Conservation (phyloP, 2,113 vertebrate species). For the Chaetops frenatus region DNA sequence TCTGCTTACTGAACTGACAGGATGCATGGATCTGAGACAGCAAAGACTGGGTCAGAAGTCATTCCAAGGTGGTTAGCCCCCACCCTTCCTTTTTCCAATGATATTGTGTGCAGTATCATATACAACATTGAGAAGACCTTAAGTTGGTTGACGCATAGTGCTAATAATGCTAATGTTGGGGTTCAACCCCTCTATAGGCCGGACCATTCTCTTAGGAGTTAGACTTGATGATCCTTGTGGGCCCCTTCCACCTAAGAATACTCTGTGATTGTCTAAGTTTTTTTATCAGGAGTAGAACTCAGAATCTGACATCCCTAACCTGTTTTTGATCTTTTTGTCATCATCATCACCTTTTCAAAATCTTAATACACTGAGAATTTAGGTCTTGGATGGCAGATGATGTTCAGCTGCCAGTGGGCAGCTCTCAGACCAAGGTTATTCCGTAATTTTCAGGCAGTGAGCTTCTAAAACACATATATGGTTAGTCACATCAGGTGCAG, state of each 20-base stretch:
- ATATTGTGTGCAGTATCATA: background rate
- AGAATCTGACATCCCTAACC: background rate
- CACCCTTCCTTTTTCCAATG: background rate
- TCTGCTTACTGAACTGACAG: background rate
- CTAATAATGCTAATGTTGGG: constrained; percentile 39
- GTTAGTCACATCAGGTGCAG: background rate
- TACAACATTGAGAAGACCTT: background rate
- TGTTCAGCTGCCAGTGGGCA: background rate
- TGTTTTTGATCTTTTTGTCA: background rate
- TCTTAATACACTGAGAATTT: background rate
- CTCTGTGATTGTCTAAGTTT: background rate
- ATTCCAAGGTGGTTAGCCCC: background rate
- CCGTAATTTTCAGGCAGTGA: rapidly evolving
- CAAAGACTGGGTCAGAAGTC: background rate
- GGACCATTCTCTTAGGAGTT: background rate
- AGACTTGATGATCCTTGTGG: background rate
- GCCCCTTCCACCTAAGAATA: background rate
- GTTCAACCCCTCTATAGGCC: constrained; percentile 2
- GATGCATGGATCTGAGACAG: background rate
- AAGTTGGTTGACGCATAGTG: background rate
- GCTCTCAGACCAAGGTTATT: background rate
- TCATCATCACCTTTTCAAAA: background rate
- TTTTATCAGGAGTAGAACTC: background rate
- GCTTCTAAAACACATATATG: background rate
- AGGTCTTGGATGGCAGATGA: background rate